Base-by-base conservation (phyloP, 2,888 invertebrate genomes). In the Psylliodes chrysocephalus region DNA sequence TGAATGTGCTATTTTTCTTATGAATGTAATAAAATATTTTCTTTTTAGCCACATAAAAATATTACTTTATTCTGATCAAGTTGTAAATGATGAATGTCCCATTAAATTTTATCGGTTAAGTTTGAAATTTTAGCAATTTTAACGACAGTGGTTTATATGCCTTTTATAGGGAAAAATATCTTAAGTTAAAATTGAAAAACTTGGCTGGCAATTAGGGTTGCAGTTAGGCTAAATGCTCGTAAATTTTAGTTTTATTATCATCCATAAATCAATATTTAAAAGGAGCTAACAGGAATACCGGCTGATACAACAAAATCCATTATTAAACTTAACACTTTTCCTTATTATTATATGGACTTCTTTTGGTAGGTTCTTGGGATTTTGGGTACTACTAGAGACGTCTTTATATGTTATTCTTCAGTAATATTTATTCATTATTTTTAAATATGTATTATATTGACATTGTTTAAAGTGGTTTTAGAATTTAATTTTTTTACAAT, bases 1-100 rank as follows among this genome's bases (percentile, higher is more conserved):
- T 79, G 81, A 79, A 81, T 77, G 78, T 74, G 70, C 73, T 73
- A 76, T 79, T 81, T 80, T 80, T 80, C 79, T 79, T 79, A 18
- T 76, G 79, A 79, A 75, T 72, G 78, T 75, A 76, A 78, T 80
- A 80, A 80, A 81, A 80, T 77, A 79, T 79, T 79, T 78, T 78
- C 76, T 78, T 79, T 75, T 70, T 71, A 68, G 67, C 68, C 68
- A 47, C 57, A 70, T 71, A 72, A 77, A 77, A 75, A 76, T 76
- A 77, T 75, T 74, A 74, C 72, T 73, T 68, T 69, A 74, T 75
- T 75, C 75, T 77, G 77, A 79, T 78, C 77, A 74, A 75, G 76
- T 75, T 75, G 75, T 79, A 79, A 79, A 78, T 78, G 76, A 74
- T 78, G 76, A 78, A 78, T 77, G 73, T 67, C 65, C 72, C 73